Evolutionary conservation across 1,140 invertebrate genomes (phyloP), one percentile per base, ranked within the genome.

Genomic region (Drosophila eugracilis): DNA sequence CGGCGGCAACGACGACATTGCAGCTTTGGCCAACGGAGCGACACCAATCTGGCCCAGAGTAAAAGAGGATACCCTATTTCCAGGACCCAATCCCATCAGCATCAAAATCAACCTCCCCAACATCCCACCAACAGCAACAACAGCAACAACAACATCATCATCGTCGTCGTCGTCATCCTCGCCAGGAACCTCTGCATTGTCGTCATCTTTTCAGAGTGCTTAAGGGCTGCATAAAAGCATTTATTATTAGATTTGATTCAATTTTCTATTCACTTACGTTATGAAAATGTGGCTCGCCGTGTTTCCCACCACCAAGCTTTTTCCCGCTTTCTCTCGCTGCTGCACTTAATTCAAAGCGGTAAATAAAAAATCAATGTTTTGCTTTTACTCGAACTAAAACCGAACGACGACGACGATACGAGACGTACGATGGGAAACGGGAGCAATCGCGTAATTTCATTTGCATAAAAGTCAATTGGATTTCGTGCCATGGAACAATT

Each of bases 241-340:
- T 88, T 88, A 88, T 88, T 88, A 88, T 88, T 88, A 88, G 83
- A 88, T 89, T 88, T 88, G 79, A 88, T 88, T 88, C 83, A 88
- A 88, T 88, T 88, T 88, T 88, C 83, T 88, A 88, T 88, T 88
- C 84, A 88, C 83, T 88, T 88, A 89, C 83, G 78, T 88, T 88
- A 89, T 88, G 83, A 88, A 88, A 88, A 88, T 88, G 83, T 88
- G 78, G 81, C 77, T 49, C 57, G 83, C 74, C 78, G 58, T 77
- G 58, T 75, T 62, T 53, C 53, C 36, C 36, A n/a, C 50, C 42
- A 15, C 37, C 6, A 26, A 42, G 15, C 36, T 32, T 7, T 7
- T 32, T 26, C 14, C 57, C 36, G 45, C 17, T 44, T 37, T 60
- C 55, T 42, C 54, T 60, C 44, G 39, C 39, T 39, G 52, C 36